A percentile compares a stretch with the other conserved stretches of the same genome.
Conservation (phyloP, 2,888 invertebrate genomes). For the Hyles lineata region DNA sequence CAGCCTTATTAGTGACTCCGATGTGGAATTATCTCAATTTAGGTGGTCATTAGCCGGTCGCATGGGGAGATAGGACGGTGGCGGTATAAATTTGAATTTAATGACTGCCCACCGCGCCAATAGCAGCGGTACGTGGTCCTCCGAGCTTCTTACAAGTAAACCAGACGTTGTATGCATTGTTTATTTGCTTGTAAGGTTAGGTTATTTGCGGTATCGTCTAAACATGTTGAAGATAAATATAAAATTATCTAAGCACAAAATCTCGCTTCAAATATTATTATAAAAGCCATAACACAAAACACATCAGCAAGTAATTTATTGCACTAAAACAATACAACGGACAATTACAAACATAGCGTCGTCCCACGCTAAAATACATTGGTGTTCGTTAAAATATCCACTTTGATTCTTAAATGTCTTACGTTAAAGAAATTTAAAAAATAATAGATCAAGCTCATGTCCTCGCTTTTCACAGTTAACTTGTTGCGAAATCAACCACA, state of each 20-base stretch:
- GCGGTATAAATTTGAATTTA: conserved; percentile 83
- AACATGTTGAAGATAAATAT: background rate
- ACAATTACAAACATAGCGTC: too few species aligned
- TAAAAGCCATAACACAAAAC: too few species aligned
- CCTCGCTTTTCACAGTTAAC: too few species aligned
- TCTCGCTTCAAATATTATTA: too few species aligned
- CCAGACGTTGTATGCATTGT: conserved; percentile 7
- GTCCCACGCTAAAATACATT: too few species aligned
- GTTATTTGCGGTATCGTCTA: background rate
- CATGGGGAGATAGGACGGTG: conserved; percentile 80
- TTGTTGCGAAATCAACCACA: too few species aligned
- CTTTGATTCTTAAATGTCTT: too few species aligned
- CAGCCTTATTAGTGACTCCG: conserved; percentile 70
- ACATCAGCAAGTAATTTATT: too few species aligned
- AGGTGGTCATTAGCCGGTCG: conserved; percentile 84
- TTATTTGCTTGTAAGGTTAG: background rate
- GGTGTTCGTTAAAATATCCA: too few species aligned
- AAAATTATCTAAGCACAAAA: background rate
- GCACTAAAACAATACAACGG: too few species aligned
- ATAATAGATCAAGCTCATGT: too few species aligned
- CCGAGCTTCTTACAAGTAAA: background rate
- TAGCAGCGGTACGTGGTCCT: conserved; percentile 3
- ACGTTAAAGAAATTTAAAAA: too few species aligned
- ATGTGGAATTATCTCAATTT: conserved; percentile 85
- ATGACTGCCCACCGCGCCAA: conserved; percentile 59